Evolutionary conservation across 2,797 vertebrate genomes (phyloP).

Genomic region (Neoniphon sammara): DNA sequence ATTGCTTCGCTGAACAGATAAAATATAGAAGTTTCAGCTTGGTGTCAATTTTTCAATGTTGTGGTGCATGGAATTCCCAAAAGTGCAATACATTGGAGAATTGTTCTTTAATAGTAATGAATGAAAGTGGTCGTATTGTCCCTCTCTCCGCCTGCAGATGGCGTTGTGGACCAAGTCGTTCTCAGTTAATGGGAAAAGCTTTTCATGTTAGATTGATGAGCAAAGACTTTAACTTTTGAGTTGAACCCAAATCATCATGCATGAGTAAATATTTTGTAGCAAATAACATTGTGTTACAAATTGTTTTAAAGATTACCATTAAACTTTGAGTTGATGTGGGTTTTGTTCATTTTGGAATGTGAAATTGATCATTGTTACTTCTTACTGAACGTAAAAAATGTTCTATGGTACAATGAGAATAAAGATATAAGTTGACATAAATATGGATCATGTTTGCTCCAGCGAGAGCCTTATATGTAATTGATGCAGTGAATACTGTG

Average conservation of each 20-base stretch:
- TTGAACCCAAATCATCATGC: not conserved
- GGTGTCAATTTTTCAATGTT: slow-evolving; percentile 51
- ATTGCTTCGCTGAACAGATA: slow-evolving; percentile 26
- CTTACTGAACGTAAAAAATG: no score
- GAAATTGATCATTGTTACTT: no score
- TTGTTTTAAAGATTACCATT: no score
- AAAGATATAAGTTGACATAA: no score
- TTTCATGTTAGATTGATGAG: not conserved
- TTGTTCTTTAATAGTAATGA: slow-evolving; percentile 13
- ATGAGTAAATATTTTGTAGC: not conserved
- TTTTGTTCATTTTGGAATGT: no score
- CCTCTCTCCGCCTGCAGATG: slow-evolving; percentile 52
- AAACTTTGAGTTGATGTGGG: no score
- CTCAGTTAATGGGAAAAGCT: not conserved
- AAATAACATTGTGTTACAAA: no score
- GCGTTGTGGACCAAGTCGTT: slow-evolving; percentile 30
- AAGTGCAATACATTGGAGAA: slow-evolving; percentile 60
- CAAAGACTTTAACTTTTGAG: not conserved
- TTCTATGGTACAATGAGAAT: no score
- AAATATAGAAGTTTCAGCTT: not conserved
- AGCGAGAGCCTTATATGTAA: no score
- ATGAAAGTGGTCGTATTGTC: slow-evolving; percentile 2
- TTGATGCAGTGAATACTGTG: no score
- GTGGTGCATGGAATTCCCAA: slow-evolving; percentile 62
- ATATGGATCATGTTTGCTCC: no score